Evolutionary conservation across 2,888 invertebrate species (phyloP).

Genomic region (Boloria euphrosyne): DNA sequence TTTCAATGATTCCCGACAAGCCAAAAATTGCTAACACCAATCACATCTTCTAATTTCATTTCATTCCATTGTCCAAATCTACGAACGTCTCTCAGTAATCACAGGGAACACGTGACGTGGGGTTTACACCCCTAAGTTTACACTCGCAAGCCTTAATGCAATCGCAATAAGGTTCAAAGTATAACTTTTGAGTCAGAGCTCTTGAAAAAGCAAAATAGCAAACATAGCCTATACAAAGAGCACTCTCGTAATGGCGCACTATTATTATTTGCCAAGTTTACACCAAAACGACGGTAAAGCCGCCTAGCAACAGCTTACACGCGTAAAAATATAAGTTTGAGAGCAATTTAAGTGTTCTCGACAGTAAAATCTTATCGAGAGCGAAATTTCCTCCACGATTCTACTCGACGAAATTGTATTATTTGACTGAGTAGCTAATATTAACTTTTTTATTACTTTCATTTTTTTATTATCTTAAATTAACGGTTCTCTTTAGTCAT

Average conservation of each 20-base stretch:
- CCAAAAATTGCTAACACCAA: constrained; percentile 14
- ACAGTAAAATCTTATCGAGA: constrained; percentile 1
- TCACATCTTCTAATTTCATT: constrained; percentile 17
- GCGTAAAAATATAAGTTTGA: constrained; percentile 4
- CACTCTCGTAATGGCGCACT: constrained; percentile 21
- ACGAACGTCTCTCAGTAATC: constrained; percentile 22
- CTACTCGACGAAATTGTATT: neutral
- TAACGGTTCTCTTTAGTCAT: neutral
- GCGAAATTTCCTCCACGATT: constrained; percentile 1
- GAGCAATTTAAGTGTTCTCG: constrained; percentile 8
- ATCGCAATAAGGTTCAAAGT: constrained; percentile 10
- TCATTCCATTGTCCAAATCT: constrained; percentile 25
- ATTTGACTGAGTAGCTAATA: neutral
- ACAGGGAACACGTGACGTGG: constrained; percentile 13
- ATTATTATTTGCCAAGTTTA: constrained; percentile 26
- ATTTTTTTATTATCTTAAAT: neutral
- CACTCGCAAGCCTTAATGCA: neutral
- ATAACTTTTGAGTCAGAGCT: neutral
- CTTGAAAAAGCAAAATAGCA: constrained; percentile 24
- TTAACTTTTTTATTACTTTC: constrained; percentile 3
- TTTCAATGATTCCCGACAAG: neutral
- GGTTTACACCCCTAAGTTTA: constrained; percentile 2
- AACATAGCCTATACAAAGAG: constrained; percentile 4
- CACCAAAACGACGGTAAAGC: constrained; percentile 8
- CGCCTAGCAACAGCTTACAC: constrained; percentile 13